phyloP scores from a whole-genome alignment of 2,888 invertebrate genomes.

The Bhutanitis thaidina region DNA sequence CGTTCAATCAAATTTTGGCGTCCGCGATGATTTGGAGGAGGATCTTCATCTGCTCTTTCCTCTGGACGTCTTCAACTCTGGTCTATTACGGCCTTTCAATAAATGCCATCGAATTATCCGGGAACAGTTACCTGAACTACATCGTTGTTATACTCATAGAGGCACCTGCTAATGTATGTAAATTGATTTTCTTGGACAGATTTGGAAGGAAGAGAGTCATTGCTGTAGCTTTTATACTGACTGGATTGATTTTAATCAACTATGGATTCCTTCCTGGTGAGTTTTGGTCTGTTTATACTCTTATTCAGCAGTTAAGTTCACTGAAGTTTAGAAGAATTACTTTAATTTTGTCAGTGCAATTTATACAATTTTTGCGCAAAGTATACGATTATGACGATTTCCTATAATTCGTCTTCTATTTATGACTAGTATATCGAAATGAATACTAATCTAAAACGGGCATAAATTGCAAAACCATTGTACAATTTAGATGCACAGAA shows the following conservation, averaged over 20 bases:
- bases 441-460: no score
- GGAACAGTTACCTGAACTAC: slow-evolving; percentile 88
- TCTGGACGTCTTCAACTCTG: slow-evolving; percentile 88
- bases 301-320: no score
- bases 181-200: slow-evolving; percentile 82
- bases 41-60: slow-evolving; percentile 83
- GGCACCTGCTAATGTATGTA: slow-evolving; percentile 86
- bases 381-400: no score
- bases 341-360: no score
- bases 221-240: slow-evolving; percentile 80
- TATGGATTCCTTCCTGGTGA: slow-evolving; percentile 81
- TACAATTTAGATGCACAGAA: no score
- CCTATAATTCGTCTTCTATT: no score
- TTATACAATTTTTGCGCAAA: no score
- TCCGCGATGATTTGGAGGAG: slow-evolving; percentile 80
- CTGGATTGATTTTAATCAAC: slow-evolving; percentile 81
- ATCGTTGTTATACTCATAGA: slow-evolving; percentile 83
- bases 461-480: no score
- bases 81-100: slow-evolving; percentile 90
- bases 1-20: slow-evolving; percentile 57
- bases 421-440: no score
- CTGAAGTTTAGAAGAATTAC: no score
- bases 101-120: slow-evolving; percentile 87
- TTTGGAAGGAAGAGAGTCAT: slow-evolving; percentile 84
- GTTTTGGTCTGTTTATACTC: neutral